phyloP scores from a whole-genome alignment of 2,113 vertebrate genomes.

The Microcebus murinus region DNA sequence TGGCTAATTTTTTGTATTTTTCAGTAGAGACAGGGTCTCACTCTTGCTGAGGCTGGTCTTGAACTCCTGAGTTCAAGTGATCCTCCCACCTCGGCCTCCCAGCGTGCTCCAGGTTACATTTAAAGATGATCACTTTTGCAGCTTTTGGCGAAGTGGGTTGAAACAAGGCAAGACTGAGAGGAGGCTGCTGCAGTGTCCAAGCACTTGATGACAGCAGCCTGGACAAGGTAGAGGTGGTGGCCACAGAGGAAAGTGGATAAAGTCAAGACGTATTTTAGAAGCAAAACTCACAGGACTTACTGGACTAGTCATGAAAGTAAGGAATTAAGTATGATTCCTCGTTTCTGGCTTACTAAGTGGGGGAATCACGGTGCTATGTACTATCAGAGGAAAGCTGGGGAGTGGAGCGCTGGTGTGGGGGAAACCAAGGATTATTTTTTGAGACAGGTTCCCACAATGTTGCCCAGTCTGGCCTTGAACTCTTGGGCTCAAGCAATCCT shows the following conservation, averaged over 20 bases:
- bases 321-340: background rate
- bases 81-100: no score
- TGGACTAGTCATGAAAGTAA: background rate
- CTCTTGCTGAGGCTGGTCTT: no score
- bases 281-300: background rate
- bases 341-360: background rate
- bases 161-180: background rate
- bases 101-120: background rate
- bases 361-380: background rate
- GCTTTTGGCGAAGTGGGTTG: background rate
- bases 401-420: background rate
- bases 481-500: no score
- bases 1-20: no score
- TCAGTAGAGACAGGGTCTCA: no score
- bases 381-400: background rate
- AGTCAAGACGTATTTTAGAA: background rate
- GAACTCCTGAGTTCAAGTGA: no score
- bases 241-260: background rate
- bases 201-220: no score
- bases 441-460: no score
- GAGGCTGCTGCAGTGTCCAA: fast-evolving
- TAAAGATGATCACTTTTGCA: background rate
- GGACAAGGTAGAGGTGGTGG: background rate
- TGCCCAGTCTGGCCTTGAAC: no score
- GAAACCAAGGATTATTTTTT: background rate